Base-by-base conservation (phyloP, 1,140 invertebrate genomes). In the Drosophila bocqueti region DNA sequence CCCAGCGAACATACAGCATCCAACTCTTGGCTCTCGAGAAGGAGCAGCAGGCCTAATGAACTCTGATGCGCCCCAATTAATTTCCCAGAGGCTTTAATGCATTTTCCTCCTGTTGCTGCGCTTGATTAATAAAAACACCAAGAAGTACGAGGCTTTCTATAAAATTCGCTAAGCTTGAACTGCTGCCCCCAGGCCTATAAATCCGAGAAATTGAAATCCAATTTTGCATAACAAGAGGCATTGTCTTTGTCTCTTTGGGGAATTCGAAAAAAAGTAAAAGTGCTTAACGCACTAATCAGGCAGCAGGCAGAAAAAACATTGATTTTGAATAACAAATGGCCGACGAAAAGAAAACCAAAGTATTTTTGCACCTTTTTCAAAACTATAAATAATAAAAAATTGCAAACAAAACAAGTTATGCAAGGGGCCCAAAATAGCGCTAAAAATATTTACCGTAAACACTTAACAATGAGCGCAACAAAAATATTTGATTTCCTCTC, bases 301-400 rank as follows among this genome's bases (percentile, higher is more conserved):
- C 66, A 59, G 50, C 63, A 45, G 24, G 49, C 45, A 34, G 21
- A 66, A 42, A 58, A 58, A 61, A 45, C 31, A 60, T 24, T 52
- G 36, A 73, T 79, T 80, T 55, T 81, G 65, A 90, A 81, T 83
- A 89, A 87, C 83, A 87, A 89, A 84, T n/a, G 46, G 64, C 59
- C 24, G 7, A 8, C 9, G 21, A n/a, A 54, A 45, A 38, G n/a
- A 66, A 79, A 74, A 50, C 21, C 38, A 50, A 73, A 60, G 36
- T 18, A 50, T 61, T 73, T 73, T 73, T 61, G 54, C 67, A 73
- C 29, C 29, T 21, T 54, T 15, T 49, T 55, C 18, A 21, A 38
- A 52, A 52, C n/a, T 18, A 52, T 8, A 52, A 52, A 52, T 18
- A 36, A 2, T 5, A 34, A 72, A 73, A 55, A 77, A 66, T 40